Evolutionary conservation across 2,888 invertebrate genomes (phyloP).

Genomic region (Boloria euphrosyne): DNA sequence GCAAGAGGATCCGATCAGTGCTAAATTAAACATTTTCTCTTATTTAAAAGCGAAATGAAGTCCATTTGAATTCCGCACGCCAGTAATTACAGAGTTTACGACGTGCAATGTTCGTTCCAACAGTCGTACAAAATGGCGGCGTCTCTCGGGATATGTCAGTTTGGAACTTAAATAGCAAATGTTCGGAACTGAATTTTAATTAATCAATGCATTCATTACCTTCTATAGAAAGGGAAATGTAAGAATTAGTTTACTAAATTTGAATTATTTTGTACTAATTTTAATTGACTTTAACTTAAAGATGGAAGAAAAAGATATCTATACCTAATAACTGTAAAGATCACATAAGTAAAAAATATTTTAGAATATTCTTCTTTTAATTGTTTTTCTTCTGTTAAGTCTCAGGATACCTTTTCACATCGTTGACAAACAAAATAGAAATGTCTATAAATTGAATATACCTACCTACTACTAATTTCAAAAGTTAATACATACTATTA

Average conservation of each 20-base stretch:
- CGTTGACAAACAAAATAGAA: too few relatives aligned
- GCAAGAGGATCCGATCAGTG: conserved; percentile 62
- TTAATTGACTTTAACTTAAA: not conserved
- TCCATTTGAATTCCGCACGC: conserved; percentile 75
- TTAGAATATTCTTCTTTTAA: too few relatives aligned
- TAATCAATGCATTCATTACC: conserved; percentile 71
- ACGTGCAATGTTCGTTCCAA: conserved; percentile 68
- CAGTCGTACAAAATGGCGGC: conserved; percentile 65
- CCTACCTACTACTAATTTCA: too few relatives aligned
- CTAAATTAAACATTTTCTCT: conserved; percentile 81
- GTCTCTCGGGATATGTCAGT: conserved; percentile 50
- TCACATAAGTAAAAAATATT: too few relatives aligned
- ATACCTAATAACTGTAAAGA: not conserved
- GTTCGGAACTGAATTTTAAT: conserved; percentile 65
- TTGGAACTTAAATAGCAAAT: conserved; percentile 62
- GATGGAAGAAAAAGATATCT: not conserved
- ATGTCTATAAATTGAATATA: too few relatives aligned
- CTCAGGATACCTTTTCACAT: too few relatives aligned
- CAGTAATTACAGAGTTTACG: conserved; percentile 81
- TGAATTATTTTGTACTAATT: not conserved
- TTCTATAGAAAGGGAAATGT: not conserved
- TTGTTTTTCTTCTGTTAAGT: too few relatives aligned
- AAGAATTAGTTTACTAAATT: too few relatives aligned
- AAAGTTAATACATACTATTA: too few relatives aligned
- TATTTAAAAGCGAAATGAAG: conserved; percentile 81